Base-by-base conservation (phyloP, 2,888 invertebrate genomes). In the Allolobophora icterica region DNA sequence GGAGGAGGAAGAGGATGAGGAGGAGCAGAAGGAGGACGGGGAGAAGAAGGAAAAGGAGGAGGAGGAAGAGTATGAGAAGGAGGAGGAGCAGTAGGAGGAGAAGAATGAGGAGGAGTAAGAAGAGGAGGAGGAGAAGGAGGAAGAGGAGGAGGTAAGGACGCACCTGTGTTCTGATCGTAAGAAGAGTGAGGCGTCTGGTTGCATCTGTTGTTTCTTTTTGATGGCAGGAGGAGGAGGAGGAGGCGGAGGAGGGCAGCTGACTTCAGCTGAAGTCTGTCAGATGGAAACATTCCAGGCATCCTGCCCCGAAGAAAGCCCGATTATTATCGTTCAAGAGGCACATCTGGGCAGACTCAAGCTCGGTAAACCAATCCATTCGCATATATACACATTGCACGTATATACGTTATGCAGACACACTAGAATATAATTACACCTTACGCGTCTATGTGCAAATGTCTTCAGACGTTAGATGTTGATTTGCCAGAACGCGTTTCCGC, bases 291-390 rank as follows among this genome's bases (percentile, higher is more conserved):
- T 90, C 84, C 84, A 90, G 42, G 90, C 90, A 35, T 42, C 84
- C 40, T 90, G 90, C 71, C 38, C 58, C 6, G 71, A 90, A 34
- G 34, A 83, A 33, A 84, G 33, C 84, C 52, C 84, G 24, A 87
- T 91, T 34, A 35, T 91, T 58, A 52, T 91, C 42, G 52, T 91
- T 33, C 35, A 89, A 35, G 45, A 91, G 45, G 87, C 91, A 35
- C 91, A 84, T 91, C 91, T 91, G 45, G 91, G 91, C 58, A 30
- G 91, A 40, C 84, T 91, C 84, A 87, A 89, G 34, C 84, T 45
- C 45, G 91, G 91, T 91, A 89, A 40, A 45, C 90, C 24, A 24
- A 89, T 89, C 34, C 90, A 89, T 89, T 34, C 90, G 34, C 45
- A 89, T 45, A 24, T 40, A 89, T 21, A 45, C 42, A 89, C 15